Evolutionary conservation across 2,888 invertebrate species (phyloP).

Genomic region (Antheraea yamamai): DNA sequence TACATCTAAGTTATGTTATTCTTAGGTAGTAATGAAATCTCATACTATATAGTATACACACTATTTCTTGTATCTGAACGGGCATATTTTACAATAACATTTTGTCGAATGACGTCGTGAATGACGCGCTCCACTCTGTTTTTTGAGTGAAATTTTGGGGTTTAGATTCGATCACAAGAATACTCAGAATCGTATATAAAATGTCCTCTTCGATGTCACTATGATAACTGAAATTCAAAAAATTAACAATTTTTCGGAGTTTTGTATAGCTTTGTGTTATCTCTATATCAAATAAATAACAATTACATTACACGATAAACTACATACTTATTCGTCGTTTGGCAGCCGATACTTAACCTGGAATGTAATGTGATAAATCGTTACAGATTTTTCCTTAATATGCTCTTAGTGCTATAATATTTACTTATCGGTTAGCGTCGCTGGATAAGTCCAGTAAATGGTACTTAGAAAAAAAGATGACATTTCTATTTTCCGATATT

Average conservation of each 20-base stretch:
- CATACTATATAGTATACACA: neutral
- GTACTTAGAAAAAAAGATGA: neutral
- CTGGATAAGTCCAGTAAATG: neutral
- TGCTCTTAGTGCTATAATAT: too few relatives aligned
- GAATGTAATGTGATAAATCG: neutral
- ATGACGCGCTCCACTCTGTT: neutral
- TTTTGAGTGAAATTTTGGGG: neutral
- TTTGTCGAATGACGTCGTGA: neutral
- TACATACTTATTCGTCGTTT: neutral
- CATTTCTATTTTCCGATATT: neutral
- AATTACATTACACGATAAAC: neutral
- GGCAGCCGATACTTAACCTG: neutral
- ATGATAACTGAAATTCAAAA: too few relatives aligned
- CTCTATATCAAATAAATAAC: neutral
- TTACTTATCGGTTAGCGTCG: neutral
- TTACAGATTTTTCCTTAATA: too few relatives aligned
- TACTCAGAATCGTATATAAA: neutral
- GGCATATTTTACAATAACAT: neutral
- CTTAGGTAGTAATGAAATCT: neutral
- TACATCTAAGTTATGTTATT: neutral
- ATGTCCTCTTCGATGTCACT: too few relatives aligned
- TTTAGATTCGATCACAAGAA: neutral
- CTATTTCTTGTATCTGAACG: neutral
- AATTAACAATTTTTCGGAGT: too few relatives aligned
- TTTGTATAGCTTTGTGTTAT: too few relatives aligned